Base-by-base conservation (phyloP, 2,797 vertebrate genomes). In the Melopsittacus undulatus region DNA sequence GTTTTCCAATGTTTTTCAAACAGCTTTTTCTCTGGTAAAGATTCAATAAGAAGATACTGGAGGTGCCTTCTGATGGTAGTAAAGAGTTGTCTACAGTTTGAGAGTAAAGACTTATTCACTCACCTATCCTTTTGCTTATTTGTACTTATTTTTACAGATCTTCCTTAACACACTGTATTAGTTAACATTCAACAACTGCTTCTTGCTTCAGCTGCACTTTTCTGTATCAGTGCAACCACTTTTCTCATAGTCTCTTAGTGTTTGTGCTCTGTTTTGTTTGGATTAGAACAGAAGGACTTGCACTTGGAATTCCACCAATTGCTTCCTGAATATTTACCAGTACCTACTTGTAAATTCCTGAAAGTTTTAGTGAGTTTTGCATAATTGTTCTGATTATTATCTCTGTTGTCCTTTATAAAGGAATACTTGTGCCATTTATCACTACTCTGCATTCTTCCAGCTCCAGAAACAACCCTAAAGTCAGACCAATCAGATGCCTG, bases 81-180 rank as follows among this genome's bases (percentile, higher is more conserved):
- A 29, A 74, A 64, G 45, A 61, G 16, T 72, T 62, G 78, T 32
- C 32, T 64, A n/a, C 57, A 42, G 21, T 40, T 57, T 72, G 45
- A 85, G 48, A 75, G 52, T 20, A 23, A 67, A 57, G 9, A 17
- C 43, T 61, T 78, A 26, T 64, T 92, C 62, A 63, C 49, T 34
- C 52, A 78, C 87, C 94, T 96, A 93, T 59, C 57, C 61, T 94
- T 94, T 83, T 61, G 59, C 30, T 96, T 93, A 64, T 87, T 96
- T 78, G 63, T 83, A 79, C 45, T 91, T 95, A 91, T 89, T 97
- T 97, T 95, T 94, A n/a, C 66, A 83, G 40, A 48, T 92, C 23
- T 83, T 80, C 68, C 76, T 79, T 72, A 51, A 52, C 69, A 59
- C 69, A 72, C 36, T 96, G 92, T 27, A 85, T 69, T 67, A 94